These are phyloP conservation scores for Schlechtendalia chinensis DNA, from an alignment of 1,140 invertebrate species.

Conservation along the genomic window DNA sequence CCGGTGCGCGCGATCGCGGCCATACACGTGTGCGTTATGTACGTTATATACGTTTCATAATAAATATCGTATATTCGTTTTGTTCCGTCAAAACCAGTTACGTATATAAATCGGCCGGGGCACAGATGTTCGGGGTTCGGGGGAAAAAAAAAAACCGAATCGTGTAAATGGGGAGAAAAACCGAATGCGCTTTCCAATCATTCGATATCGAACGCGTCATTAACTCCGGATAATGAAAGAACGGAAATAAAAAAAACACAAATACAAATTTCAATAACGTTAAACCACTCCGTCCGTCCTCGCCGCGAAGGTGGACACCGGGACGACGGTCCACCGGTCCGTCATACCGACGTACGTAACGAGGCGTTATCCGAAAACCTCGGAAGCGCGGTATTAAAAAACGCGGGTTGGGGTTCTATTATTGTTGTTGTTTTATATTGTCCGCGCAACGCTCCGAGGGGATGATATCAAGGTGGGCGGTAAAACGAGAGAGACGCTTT, in stretches of 20 bases:
- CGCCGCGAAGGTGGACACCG: too few species aligned
- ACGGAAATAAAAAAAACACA: background rate
- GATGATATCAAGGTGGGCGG: too few species aligned
- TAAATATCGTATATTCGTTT: background rate
- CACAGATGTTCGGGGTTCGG: background rate
- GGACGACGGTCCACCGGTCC: too few species aligned
- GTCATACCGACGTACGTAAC: background rate
- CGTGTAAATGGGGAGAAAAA: background rate
- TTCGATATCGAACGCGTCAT: slow-evolving; percentile 34
- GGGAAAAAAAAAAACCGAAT: background rate
- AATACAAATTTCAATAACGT: background rate
- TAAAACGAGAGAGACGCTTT: too few species aligned
- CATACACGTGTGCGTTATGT: background rate
- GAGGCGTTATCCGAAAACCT: background rate
- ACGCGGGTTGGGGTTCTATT: too few species aligned
- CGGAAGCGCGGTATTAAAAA: background rate
- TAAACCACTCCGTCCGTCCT: too few species aligned
- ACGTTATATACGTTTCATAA: background rate
- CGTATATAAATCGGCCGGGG: too few species aligned
- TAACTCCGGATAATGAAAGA: slow-evolving; percentile 24
- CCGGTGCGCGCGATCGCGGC: background rate
- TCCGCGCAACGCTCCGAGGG: background rate
- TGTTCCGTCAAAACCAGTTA: slow-evolving; percentile 1
- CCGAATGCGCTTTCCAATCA: slow-evolving; percentile 18
- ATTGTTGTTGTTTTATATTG: background rate